Percentiles rank a stretch among this genome's conserved stretches.
phyloP scores from a whole-genome alignment of 2,113 vertebrate species.

The Hypomesus transpacificus region DNA sequence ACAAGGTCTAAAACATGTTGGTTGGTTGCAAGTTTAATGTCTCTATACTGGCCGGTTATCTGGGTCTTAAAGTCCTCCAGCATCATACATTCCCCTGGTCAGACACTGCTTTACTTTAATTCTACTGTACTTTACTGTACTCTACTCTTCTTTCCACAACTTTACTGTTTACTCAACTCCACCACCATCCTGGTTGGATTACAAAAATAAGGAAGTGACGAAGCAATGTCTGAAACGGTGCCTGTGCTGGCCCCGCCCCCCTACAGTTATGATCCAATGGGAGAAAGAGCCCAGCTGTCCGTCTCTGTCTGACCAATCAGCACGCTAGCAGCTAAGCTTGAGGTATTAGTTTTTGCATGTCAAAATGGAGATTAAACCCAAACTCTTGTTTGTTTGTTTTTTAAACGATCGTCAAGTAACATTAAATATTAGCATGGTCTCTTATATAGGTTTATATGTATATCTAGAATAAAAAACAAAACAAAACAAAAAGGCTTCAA shows the following conservation, averaged over 20 bases:
- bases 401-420: constrained; percentile 68
- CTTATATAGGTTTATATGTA: too few species aligned
- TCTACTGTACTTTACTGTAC: neutral
- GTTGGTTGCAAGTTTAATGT: constrained; percentile 35
- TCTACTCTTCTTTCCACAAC: constrained; percentile 28
- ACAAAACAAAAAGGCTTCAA: too few species aligned
- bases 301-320: constrained; percentile 46
- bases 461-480: too few species aligned
- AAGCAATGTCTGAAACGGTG: constrained; percentile 69
- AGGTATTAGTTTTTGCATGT: constrained; percentile 96
- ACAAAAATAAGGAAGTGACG: constrained; percentile 69
- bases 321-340: constrained; percentile 84
- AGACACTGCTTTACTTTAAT: constrained; percentile 1
- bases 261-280: constrained; percentile 61
- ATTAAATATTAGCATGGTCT: constrained; percentile 59
- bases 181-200: constrained; percentile 62
- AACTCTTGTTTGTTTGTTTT: constrained; percentile 73
- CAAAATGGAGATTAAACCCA: constrained; percentile 96
- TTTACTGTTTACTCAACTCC: constrained; percentile 21
- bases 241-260: constrained; percentile 61
- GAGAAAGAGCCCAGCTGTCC: constrained; percentile 53
- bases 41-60: constrained; percentile 24
- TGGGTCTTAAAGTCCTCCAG: constrained; percentile 41
- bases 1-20: neutral
- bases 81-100: constrained; percentile 57